Evolutionary conservation across 2,797 vertebrate species (phyloP), one percentile per base, ranked within the genome.

Genomic region (Benthosema pterotum): DNA sequence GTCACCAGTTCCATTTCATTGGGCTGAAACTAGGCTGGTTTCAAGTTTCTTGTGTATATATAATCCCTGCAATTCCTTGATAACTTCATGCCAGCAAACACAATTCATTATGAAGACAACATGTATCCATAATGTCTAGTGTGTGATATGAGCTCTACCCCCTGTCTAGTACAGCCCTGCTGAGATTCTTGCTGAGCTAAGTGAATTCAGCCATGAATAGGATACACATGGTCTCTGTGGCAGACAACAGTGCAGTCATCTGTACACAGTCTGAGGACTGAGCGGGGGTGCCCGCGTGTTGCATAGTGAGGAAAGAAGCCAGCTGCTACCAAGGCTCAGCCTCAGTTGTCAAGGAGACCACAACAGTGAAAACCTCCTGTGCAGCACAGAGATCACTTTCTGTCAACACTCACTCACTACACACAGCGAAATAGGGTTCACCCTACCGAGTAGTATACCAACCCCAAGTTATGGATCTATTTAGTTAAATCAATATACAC

Each of bases 271-370:
- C 62, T n/a, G n/a, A 66, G 63, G 74, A 79, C 64, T 64, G 79
- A 80, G 59, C 48, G n/a, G 46, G 18, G 54, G 47, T 17, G n/a
- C 6, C 22, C n/a, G 25, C 22, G 7, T 25, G 51, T 48, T 14
- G 28, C 52, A 42, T 60, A 43, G 51, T 45, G 25, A 53, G 17
- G 18, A 50, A n/a, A 42, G 46, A 16, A 19, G 52, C 25, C 65
- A 61, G 65, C 65, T 79, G 84, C 67, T 52, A 85, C 73, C 71
- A 65, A 67, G 59, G 78, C 79, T 75, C 76, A 72, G 79, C 74
- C 80, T 65, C 74, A 63, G 89, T 91, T 90, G 82, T 86, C 63
- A 84, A 52, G 88, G 88, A 78, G 66, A 90, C 88, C 74, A 63
- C 52, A 65, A 67, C 48, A 65, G 52, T 51, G 74, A 83, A 11